Base-by-base conservation (phyloP, 1,140 invertebrate genomes). In the Anadara kagoshimensis region DNA sequence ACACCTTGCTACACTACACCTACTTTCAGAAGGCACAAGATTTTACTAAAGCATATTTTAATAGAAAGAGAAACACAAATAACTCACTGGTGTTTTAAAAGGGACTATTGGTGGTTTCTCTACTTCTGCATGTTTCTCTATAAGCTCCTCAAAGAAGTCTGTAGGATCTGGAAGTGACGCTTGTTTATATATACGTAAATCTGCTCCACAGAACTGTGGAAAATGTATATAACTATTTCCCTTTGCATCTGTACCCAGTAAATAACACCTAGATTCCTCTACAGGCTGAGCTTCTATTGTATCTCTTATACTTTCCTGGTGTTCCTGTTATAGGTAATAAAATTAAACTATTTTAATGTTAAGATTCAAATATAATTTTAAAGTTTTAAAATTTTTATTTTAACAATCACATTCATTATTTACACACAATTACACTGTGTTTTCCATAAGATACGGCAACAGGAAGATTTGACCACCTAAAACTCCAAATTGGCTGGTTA, bases 201-300 rank as follows among this genome's bases (percentile, higher is more conserved):
- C 91, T 44, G 83, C 91, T 3, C 91, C 90, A 78, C 91, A 88
- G 77, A 92, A 92, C 69, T 92, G 91, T 53, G 92, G 91, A 79
- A 93, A 91, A 79, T 92, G 91, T 71, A 92, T 85, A 78, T 92
- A 93, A 69, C 85, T 88, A 70, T 91, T 89, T 3, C 92, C 92
- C 22, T 91, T 80, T 43, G 89, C 88, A 82, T 93, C 92, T 0
- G 78, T 82, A 5, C 92, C 92, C n/a, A 93, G 83, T 61, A 80
- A 22, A 51, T 86, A 85, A 26, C 87, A 87, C 56, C 86, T 73
- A 75, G 86, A 84, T 65, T 91, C 90, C 20, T 78, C 77, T 43
- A 85, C 78, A 24, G 84, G 76, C 64, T 88, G 88, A 12, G 64
- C 80, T 64, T 86, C 83, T 43, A 91, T 88, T 4, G 86, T 85